Conservation (phyloP, 2,888 invertebrate species). For the Chymomyza caudatula region DNA sequence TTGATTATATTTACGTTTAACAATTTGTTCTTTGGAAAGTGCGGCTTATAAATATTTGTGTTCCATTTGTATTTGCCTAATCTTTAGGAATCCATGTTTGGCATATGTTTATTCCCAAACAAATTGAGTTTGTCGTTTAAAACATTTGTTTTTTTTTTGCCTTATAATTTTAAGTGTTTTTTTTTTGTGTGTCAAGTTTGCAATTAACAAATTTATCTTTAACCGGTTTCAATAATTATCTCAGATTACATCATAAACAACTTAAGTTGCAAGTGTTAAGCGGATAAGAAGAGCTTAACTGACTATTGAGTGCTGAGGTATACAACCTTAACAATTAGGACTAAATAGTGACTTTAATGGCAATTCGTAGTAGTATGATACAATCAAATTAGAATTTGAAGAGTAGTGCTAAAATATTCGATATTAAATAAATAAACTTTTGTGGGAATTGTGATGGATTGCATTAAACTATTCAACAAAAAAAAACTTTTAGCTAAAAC, state of each 20-base stretch:
- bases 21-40: not conserved
- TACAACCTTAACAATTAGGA: not conserved
- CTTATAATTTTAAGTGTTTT: constrained; percentile 10
- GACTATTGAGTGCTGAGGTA: too few relatives aligned
- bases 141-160: constrained; percentile 14
- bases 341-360: too few relatives aligned
- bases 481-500: too few relatives aligned
- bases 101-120: not conserved
- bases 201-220: not conserved
- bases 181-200: constrained; percentile 58
- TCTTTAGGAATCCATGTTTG: not conserved
- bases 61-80: not conserved
- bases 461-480: too few relatives aligned
- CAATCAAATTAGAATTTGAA: too few relatives aligned
- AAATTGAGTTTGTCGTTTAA: constrained; percentile 10
- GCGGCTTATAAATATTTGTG: not conserved
- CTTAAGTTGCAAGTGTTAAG: not conserved
- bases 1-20: not conserved
- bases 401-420: too few relatives aligned
- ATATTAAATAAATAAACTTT: too few relatives aligned
- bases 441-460: too few relatives aligned
- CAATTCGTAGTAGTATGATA: too few relatives aligned
- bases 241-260: not conserved
- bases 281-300: not conserved
- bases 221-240: not conserved